A percentile compares a stretch with the other conserved stretches of the same genome.
Conservation (phyloP, 2,797 vertebrate species). For the Austrolebias charrua region DNA sequence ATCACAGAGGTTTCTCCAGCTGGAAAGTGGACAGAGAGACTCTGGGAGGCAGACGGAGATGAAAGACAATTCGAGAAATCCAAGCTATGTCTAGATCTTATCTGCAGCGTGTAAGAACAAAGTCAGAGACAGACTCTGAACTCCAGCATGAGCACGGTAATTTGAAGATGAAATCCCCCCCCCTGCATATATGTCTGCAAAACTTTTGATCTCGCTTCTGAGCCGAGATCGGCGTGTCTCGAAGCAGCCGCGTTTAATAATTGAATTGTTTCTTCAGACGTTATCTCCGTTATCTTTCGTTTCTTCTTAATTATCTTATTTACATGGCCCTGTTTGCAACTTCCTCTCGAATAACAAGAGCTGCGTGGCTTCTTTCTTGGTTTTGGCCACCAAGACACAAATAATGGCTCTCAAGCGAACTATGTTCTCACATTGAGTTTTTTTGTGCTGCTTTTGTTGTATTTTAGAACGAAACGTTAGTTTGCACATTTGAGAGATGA, state of each 20-base stretch:
- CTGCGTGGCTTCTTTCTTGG: background rate
- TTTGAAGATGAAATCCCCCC: conserved; percentile 68
- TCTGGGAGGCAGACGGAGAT: conserved; percentile 55
- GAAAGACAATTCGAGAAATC: conserved; percentile 72
- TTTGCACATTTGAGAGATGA: conserved; percentile 6
- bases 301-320: conserved; percentile 22
- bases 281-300: conserved; percentile 38
- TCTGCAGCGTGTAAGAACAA: conserved; percentile 70
- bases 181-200: conserved; percentile 50
- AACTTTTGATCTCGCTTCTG: conserved; percentile 58
- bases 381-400: background rate
- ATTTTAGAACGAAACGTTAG: background rate
- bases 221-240: conserved; percentile 39
- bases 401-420: background rate
- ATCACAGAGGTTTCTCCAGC: conserved; percentile 72
- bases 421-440: background rate
- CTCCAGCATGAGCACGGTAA: conserved; percentile 58
- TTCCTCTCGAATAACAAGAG: background rate
- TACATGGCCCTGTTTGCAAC: conserved; percentile 1
- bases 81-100: conserved; percentile 73
- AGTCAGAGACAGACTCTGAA: conserved; percentile 60
- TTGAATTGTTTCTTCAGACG: conserved; percentile 15
- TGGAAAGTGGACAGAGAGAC: conserved; percentile 66
- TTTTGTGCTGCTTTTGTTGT: background rate
- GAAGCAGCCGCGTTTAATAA: conserved; percentile 43